A percentile compares a stretch with the other conserved stretches of the same genome.
phyloP scores from a whole-genome alignment of 2,888 invertebrate genomes.

The Maniola hyperantus region DNA sequence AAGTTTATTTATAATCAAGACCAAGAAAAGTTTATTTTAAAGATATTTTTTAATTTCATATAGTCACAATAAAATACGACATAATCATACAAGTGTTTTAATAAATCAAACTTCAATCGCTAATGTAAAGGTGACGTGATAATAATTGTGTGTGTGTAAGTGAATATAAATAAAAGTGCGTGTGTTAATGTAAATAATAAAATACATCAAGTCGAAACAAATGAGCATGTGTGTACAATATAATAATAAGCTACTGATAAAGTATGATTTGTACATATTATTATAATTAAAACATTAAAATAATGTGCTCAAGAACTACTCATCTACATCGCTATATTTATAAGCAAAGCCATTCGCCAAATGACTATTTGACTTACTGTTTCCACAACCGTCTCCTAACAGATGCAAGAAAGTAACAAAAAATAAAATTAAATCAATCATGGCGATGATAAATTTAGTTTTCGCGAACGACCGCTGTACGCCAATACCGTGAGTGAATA shows the following conservation, averaged over 20 bases:
- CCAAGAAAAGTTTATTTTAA: background rate
- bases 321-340: constrained; percentile 59
- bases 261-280: constrained; percentile 47
- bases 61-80: constrained; percentile 24
- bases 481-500: constrained; percentile 54
- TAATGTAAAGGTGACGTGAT: constrained; percentile 25
- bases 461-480: constrained; percentile 43
- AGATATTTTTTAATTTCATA: constrained; percentile 13
- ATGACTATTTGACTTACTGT: constrained; percentile 80
- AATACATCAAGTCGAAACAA: constrained; percentile 18
- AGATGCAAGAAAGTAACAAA: constrained; percentile 81
- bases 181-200: constrained; percentile 26
- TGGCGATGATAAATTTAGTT: constrained; percentile 63
- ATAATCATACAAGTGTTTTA: constrained; percentile 17
- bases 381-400: constrained; percentile 83
- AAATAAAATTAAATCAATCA: constrained; percentile 74
- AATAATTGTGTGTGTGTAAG: constrained; percentile 39
- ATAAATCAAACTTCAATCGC: constrained; percentile 29
- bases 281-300: constrained; percentile 41
- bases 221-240: constrained; percentile 37
- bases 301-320: constrained; percentile 54
- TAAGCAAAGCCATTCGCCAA: constrained; percentile 78
- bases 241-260: constrained; percentile 44
- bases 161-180: constrained; percentile 45
- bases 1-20: constrained; percentile 11